A percentile compares a stretch with the other conserved stretches of the same genome.
These are phyloP conservation scores for Brachystomella parvula DNA, from an alignment of 1,140 invertebrate genomes.

Conservation along the genomic window DNA sequence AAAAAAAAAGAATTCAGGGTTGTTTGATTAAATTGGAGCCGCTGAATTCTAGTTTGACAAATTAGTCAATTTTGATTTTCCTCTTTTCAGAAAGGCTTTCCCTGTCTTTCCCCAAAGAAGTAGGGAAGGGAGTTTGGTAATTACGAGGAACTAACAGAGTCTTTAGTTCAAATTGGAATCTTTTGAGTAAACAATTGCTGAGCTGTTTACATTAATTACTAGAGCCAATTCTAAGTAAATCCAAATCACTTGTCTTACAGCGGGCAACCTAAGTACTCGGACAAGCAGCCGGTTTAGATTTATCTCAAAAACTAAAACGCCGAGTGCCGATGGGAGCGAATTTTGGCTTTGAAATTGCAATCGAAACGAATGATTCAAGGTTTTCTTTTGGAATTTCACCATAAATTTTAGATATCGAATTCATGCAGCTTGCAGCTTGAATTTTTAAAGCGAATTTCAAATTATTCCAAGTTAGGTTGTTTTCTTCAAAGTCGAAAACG, in stretches of 20 bases:
- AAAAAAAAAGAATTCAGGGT: neutral
- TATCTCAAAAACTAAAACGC: too few species aligned
- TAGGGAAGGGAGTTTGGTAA: neutral
- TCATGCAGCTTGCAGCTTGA: neutral
- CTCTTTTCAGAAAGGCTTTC: too few species aligned
- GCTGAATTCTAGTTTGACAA: neutral
- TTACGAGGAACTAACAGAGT: neutral
- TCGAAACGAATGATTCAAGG: neutral
- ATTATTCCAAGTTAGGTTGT: conserved; percentile 15
- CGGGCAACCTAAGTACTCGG: too few species aligned
- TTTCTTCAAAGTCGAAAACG: neutral
- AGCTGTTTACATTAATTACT: too few species aligned
- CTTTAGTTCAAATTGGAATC: neutral
- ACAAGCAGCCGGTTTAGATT: too few species aligned
- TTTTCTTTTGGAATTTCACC: neutral
- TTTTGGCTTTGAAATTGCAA: too few species aligned
- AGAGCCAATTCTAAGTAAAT: too few species aligned
- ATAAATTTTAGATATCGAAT: neutral
- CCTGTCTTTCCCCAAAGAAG: too few species aligned
- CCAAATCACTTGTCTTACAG: too few species aligned
- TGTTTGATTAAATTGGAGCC: neutral
- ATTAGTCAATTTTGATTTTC: too few species aligned
- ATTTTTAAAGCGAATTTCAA: too few species aligned
- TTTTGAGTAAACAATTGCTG: neutral
- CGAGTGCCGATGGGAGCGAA: too few species aligned